Evolutionary conservation across 2,113 vertebrate species (phyloP).

Genomic region (Arothron firmamentum): DNA sequence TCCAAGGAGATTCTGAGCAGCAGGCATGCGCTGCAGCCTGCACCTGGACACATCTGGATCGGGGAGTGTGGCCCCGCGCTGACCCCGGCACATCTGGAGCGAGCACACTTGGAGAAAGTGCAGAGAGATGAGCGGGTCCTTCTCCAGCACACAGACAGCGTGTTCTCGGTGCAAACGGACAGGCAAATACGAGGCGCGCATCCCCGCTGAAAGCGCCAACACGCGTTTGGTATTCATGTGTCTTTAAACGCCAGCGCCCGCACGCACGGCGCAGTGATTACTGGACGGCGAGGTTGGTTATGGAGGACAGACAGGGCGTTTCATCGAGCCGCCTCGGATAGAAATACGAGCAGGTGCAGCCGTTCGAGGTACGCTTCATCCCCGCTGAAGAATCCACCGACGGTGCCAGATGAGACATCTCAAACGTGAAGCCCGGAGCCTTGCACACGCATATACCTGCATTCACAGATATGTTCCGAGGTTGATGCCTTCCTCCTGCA

Average conservation of each 20-base stretch:
- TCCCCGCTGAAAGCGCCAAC: no score
- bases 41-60: constrained; percentile 59
- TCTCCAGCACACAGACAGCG: constrained; percentile 30
- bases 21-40: constrained; percentile 20
- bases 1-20: constrained; percentile 29
- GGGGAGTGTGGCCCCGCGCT: constrained; percentile 31
- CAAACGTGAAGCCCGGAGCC: not conserved
- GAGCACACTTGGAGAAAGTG: constrained; percentile 27
- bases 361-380: constrained; percentile 43
- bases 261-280: no score
- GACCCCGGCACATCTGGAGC: constrained; percentile 61
- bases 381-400: constrained; percentile 37
- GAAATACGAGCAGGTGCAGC: constrained; percentile 61
- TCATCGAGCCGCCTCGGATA: constrained; percentile 51
- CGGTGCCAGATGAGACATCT: constrained; percentile 17
- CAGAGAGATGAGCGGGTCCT: constrained; percentile 54
- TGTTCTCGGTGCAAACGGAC: constrained; percentile 23
- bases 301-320: constrained; percentile 37
- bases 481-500: no score
- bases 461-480: no score
- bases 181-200: not conserved
- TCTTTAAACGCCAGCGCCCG: not conserved
- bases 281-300: not conserved
- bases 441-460: no score
- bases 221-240: not conserved